A percentile compares a stretch with the other conserved stretches of the same genome.
Evolutionary conservation across 2,888 invertebrate genomes (phyloP).

Genomic region (Agapostemon virescens): DNA sequence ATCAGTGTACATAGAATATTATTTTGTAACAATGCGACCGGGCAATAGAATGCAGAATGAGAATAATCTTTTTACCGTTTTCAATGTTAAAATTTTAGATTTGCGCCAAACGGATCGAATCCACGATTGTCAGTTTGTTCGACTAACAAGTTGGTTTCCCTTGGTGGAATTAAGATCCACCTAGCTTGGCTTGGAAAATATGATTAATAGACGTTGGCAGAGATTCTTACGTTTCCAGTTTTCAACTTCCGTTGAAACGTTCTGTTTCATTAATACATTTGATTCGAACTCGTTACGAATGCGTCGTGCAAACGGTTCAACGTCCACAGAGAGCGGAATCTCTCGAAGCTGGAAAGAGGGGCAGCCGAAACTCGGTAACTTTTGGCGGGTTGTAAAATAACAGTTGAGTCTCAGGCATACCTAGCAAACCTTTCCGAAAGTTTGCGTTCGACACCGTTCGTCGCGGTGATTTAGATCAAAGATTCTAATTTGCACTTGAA

Average conservation of each 20-base stretch:
- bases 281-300: background rate
- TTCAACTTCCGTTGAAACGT: background rate
- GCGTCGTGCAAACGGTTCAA: background rate
- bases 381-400: conserved; percentile 32
- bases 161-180: background rate
- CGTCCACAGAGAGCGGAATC: background rate
- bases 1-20: too few species aligned
- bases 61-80: too few species aligned
- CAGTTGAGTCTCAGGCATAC: conserved; percentile 14
- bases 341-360: background rate
- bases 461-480: conserved; percentile 18
- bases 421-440: conserved; percentile 53
- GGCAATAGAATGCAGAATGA: too few species aligned
- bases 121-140: too few species aligned
- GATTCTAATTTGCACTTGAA: conserved; percentile 28
- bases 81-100: too few species aligned
- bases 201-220: background rate
- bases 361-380: background rate
- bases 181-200: background rate
- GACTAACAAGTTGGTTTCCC: background rate
- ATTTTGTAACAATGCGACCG: too few species aligned
- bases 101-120: too few species aligned
- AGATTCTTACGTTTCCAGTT: background rate
- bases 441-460: conserved; percentile 36
- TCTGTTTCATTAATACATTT: conserved; percentile 11